Base-by-base conservation (phyloP, 2,797 vertebrate genomes). In the Chelon auratus region DNA sequence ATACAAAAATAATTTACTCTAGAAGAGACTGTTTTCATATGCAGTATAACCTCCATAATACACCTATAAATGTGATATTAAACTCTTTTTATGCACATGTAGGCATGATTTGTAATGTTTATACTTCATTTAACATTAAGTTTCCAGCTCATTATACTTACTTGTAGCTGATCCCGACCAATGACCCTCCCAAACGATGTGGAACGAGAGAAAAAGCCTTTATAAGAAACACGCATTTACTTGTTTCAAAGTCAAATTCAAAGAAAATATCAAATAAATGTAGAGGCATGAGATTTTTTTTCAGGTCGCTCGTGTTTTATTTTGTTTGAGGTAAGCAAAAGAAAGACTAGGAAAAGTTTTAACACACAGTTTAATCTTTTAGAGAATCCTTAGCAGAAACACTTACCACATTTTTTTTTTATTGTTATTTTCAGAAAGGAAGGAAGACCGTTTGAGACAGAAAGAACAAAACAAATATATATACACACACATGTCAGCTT, bases 401-500 rank as follows among this genome's bases (percentile, higher is more conserved):
- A 73, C 50, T 55, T 67, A 78, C 47, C 24, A 53, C 12, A 2
- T n/a, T 69, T 39, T 8, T 13, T 51, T 51, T 43, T 54, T 45
- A 55, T 56, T 40, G 37, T 45, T 48, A 54, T 72, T 63, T 11
- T 18, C 43, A 66, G 65, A 72, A 12, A 71, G 80, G 66, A 84
- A 71, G 80, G 66, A 84, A 85, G 79, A 85, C 77, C 14, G 33
- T 45, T 66, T 56, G 30, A 85, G 57, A 65, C 43, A 86, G 53
- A 66, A 81, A 80, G 15, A 65, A 84, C 39, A 79, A 80, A 88
- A 67, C 24, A 81, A 82, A 73, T 86, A 90, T 88, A 60, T 81
- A 91, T 42, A 42, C 12, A 45, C 81, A 87, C 39, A 45, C 81
- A 87, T 62, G 73, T 77, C 30, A 67, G 80, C 80, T 73, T 48